Percentiles rank a stretch among this genome's conserved stretches.
These are phyloP conservation scores for Oreochromis spilurus DNA, from an alignment of 2,113 vertebrate species.

Conservation along the genomic window DNA sequence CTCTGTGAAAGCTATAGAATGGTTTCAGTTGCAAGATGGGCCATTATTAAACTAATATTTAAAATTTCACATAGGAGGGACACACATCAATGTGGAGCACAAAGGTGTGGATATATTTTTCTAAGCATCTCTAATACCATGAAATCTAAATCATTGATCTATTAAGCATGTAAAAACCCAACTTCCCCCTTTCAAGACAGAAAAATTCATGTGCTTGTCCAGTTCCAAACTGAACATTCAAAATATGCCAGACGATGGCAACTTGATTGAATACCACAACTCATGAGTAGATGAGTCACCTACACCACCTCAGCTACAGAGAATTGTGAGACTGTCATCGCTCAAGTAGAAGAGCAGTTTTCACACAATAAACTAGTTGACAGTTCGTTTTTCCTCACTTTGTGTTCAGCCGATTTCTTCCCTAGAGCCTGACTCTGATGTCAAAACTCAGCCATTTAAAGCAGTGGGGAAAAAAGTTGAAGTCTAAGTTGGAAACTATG, in stretches of 20 bases:
- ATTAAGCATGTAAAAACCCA: not conserved
- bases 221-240: not conserved
- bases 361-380: not conserved
- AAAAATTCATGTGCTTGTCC: accelerated
- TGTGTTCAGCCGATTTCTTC: not conserved
- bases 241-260: not conserved
- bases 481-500: not conserved
- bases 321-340: not conserved
- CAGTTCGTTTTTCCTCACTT: not conserved
- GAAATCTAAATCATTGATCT: not conserved
- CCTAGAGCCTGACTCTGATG: not conserved
- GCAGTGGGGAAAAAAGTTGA: not conserved
- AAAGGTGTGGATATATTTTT: not conserved
- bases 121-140: not conserved
- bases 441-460: not conserved
- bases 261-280: not conserved
- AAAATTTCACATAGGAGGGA: not conserved
- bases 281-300: not conserved
- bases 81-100: not conserved
- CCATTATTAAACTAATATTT: not conserved
- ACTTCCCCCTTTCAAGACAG: not conserved
- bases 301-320: not conserved
- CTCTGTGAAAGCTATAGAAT: not conserved
- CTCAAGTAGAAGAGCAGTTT: not conserved
- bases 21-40: not conserved